Percentiles rank a stretch among this genome's conserved stretches.
phyloP scores from a whole-genome alignment of 2,888 invertebrate species.

The Sinhomidia bicolor region DNA sequence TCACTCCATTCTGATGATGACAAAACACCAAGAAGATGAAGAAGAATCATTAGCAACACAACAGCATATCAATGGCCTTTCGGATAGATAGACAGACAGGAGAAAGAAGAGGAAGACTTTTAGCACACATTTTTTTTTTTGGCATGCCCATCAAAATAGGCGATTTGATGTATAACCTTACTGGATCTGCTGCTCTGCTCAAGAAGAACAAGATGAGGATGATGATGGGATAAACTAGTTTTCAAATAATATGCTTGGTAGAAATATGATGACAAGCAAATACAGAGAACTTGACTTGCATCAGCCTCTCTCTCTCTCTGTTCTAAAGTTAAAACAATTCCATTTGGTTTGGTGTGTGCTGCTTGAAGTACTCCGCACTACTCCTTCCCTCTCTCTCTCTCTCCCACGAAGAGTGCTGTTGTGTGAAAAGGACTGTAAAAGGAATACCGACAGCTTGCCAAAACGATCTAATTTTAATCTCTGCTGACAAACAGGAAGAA shows the following conservation, averaged over 20 bases:
- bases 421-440: slow-evolving; percentile 43
- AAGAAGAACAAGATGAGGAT: neutral
- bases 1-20: neutral
- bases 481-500: slow-evolving; percentile 47
- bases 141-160: slow-evolving; percentile 20
- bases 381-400: neutral
- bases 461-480: slow-evolving; percentile 71
- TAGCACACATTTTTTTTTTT: slow-evolving; percentile 33
- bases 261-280: neutral
- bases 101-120: neutral
- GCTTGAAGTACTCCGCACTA: too few species aligned
- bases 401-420: neutral
- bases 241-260: slow-evolving; percentile 2
- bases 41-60: slow-evolving; percentile 16
- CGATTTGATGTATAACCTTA: neutral
- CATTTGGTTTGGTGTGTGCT: too few species aligned
- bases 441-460: slow-evolving; percentile 62
- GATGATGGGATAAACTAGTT: slow-evolving; percentile 37
- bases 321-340: slow-evolving; percentile 50
- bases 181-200: neutral
- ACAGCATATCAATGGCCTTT: slow-evolving; percentile 20
- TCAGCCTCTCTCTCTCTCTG: neutral
- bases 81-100: neutral
- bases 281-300: slow-evolving; percentile 2
- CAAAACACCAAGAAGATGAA: too few species aligned